Conservation (phyloP, 2,888 invertebrate genomes). For the Drosophila tripunctata region DNA sequence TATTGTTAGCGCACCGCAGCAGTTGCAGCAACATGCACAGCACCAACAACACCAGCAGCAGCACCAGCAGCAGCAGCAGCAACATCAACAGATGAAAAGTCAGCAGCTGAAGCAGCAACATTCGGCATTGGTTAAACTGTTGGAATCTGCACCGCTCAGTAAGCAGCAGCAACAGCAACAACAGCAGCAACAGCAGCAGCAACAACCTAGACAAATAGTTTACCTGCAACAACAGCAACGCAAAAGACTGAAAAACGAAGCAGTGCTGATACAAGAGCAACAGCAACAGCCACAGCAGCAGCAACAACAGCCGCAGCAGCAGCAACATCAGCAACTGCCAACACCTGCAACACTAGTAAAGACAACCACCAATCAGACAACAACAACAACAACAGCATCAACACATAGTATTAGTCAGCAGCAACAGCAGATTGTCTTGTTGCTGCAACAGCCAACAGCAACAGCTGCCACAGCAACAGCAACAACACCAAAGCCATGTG, state of each 20-base stretch:
- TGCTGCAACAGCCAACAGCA: constrained; percentile 59
- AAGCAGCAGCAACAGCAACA: constrained; percentile 55
- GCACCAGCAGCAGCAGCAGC: constrained; percentile 58
- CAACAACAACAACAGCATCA: constrained; percentile 66
- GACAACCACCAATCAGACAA: constrained; percentile 72
- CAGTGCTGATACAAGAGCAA: constrained; percentile 47
- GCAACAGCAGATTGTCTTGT: constrained; percentile 70
- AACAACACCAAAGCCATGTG: constrained; percentile 68
- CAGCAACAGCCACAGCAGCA: too few species aligned
- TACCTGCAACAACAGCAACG: constrained; percentile 69
- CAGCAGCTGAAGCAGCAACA: constrained; percentile 86
- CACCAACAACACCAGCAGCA: constrained; percentile 58
- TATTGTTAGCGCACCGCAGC: constrained; percentile 52
- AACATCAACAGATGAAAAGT: constrained; percentile 73
- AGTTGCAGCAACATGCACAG: constrained; percentile 27
- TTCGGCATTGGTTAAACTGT: constrained; percentile 87
- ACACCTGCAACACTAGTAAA: constrained; percentile 77
- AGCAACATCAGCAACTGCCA: constrained; percentile 61
- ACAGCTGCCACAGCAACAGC: constrained; percentile 31
- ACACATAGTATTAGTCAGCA: constrained; percentile 81
- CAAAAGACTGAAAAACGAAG: constrained; percentile 83
- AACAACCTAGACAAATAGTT: constrained; percentile 45
- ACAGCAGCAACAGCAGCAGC: constrained; percentile 51
- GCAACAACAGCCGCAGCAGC: constrained; percentile 71
- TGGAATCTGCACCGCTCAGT: constrained; percentile 85